Evolutionary conservation across 2,113 vertebrate genomes (phyloP).

Genomic region (Cryptomyrus ogoouensis): DNA sequence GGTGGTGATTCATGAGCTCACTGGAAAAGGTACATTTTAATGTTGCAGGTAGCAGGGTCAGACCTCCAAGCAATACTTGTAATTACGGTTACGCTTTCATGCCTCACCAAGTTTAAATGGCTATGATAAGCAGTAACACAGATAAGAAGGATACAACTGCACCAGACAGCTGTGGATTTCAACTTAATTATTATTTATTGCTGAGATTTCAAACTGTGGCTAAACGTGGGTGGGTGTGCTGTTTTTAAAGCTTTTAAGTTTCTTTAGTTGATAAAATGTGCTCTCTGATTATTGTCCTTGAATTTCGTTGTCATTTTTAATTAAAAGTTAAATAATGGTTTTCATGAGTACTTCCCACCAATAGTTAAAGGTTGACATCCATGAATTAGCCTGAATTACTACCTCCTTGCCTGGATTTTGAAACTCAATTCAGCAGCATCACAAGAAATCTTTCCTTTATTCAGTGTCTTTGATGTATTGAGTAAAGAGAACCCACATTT

Average conservation of each 20-base stretch:
- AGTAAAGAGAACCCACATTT: not conserved
- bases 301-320: not conserved
- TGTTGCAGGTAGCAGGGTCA: not conserved
- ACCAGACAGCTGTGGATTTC: not conserved
- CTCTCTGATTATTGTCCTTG: not conserved
- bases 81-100: not conserved
- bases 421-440: not conserved
- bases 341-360: not conserved
- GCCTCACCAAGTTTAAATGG: conserved; percentile 11
- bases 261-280: not conserved
- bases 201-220: not conserved
- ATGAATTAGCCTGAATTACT: not conserved
- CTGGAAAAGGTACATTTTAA: not conserved
- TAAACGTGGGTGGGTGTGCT: not conserved
- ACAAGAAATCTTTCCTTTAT: not conserved
- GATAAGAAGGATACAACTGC: not conserved
- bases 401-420: not conserved
- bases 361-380: not conserved
- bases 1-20: not conserved
- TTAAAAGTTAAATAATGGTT: not conserved
- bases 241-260: not conserved
- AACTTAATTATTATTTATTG: not conserved
- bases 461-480: not conserved
- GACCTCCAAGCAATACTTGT: not conserved
- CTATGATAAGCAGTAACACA: not conserved